Percentiles rank a stretch among this genome's conserved stretches.
Evolutionary conservation across 2,113 vertebrate species (phyloP).

Genomic region (Notothenia coriiceps): DNA sequence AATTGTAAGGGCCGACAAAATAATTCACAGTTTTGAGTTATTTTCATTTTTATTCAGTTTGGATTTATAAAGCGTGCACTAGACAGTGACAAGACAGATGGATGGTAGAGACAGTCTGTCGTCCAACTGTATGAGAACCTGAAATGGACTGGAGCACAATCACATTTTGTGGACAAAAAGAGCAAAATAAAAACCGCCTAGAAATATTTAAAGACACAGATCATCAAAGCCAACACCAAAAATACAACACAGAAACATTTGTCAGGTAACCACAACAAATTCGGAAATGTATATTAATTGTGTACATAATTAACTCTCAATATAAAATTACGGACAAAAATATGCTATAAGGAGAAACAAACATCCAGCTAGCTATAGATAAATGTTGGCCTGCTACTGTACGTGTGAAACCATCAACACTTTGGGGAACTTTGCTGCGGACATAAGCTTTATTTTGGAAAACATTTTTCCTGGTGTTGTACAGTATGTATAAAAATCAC

Average conservation of each 20-base stretch:
- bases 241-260: neutral
- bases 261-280: neutral
- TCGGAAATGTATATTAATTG: neutral
- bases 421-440: neutral
- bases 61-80: slow-evolving; percentile 37
- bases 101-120: slow-evolving; percentile 13
- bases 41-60: slow-evolving; percentile 46
- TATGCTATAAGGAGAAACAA: neutral
- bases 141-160: slow-evolving; percentile 5
- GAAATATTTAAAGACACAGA: slow-evolving; percentile 6
- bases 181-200: neutral
- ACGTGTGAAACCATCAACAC: slow-evolving; percentile 24
- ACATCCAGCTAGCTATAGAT: neutral
- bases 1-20: slow-evolving; percentile 52
- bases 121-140: slow-evolving; percentile 26
- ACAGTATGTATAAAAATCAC: slow-evolving; percentile 5
- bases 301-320: neutral
- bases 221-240: neutral
- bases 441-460: neutral
- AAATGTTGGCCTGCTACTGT: slow-evolving; percentile 25
- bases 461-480: neutral
- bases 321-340: neutral
- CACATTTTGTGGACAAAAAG: neutral
- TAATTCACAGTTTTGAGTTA: slow-evolving; percentile 58
- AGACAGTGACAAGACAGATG: slow-evolving; percentile 41